Base-by-base conservation (phyloP, 2,797 vertebrate genomes). In the Rhadinocentrus ornatus region DNA sequence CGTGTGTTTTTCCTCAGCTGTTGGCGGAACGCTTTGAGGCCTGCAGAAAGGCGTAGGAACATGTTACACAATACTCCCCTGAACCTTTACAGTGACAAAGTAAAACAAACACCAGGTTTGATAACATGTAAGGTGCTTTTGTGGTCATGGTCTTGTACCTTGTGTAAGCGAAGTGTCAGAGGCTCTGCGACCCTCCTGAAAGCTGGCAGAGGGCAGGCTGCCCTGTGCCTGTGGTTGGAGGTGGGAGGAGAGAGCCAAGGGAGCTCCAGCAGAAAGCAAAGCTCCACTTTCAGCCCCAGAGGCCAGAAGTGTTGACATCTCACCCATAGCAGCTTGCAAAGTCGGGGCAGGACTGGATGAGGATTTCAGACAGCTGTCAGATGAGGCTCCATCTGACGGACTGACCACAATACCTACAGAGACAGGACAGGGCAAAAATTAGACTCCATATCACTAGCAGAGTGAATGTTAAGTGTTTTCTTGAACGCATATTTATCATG, bases 141-240 rank as follows among this genome's bases (percentile, higher is more conserved):
- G 22, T 24, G 34, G 61, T 69, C 35, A 9, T 3, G 50, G 46
- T 54, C 46, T 58, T 78, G 53, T 92, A 98, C 97, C 97, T 95
- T 98, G 96, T 60, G 96, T 97, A 82, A 99, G 95, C 39, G 97
- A 99, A 74, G 97, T 99, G 91, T 99, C 97, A 0, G 97, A 99
- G 0, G 97, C 97, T 78, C 97, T 86, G 44, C 97, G 96, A 29
- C 97, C 97, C 86, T 99, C 97, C 91, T 99, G 97, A 90, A 99
- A 99, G 81, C 93, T 93, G 55, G 93, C 93, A 11, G 94, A 87
- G 3, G 95, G 95, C 55, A 94, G 90, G 76, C 94, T 93, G 64
- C 93, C 94, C 88, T 95, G 96, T 34, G 93, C 89, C 87, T 95
- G 96, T 59, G 96, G 93, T 62, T 96, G 92, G 0, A 96, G 94